Base-by-base conservation (phyloP, 2,797 vertebrate genomes). In the Neosilurus mollespiculum region DNA sequence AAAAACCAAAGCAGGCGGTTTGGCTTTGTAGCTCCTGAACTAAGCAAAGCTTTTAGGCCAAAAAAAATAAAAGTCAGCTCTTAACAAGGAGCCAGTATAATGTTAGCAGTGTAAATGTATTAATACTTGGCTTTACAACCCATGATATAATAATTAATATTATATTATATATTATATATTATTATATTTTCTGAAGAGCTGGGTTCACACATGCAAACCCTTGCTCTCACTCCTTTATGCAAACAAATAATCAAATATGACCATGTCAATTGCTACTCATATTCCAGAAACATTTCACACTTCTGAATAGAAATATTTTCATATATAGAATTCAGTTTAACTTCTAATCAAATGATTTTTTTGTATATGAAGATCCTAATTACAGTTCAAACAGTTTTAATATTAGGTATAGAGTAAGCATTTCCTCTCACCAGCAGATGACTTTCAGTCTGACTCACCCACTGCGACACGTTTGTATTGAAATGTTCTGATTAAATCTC, bases 381-480 rank as follows among this genome's bases (percentile, higher is more conserved):
- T 58, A 80, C 58, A 83, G 61, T 61, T 77, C 9, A 77, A 71
- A 56, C 30, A 43, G 53, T 20, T 84, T 73, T 65, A 26, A 78
- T 53, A 20, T 65, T 0, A 51, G 51, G 59, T 58, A 65, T 24
- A 58, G 34, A 62, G 56, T 51, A 87, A 84, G 20, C 79, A 58
- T 51, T 80, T 87, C 71, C 82, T 86, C 82, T 86, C 78, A 66
- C 73, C 73, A 85, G 56, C 30, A 62, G 61, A 82, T 72, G 20
- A 80, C 72, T 49, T 65, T 73, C 49, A 84, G 83, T 81, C 61
- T 78, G 86, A 88, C 86, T 88, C 87, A 87, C 86, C 83, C 86
- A 88, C 86, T 86, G 81, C 80, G 65, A 79, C 56, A 54, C 54
- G 37, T 49, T 79, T 78, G 56, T 14, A 65, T 78, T 26, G 65